phyloP scores from a whole-genome alignment of 2,888 invertebrate species.

The Ormyrus labotus region DNA sequence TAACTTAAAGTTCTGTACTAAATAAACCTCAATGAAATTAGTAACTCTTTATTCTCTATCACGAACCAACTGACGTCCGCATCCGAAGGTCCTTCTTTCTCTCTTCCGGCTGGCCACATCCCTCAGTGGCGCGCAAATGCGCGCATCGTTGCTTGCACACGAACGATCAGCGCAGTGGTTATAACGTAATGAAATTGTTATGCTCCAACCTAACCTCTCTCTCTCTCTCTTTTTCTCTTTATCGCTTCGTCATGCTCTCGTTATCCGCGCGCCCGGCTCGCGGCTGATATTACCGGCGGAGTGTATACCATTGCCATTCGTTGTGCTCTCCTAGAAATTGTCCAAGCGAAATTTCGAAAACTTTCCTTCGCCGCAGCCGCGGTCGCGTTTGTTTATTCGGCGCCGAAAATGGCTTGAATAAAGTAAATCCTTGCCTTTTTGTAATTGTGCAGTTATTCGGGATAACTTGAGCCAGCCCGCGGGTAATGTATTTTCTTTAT shows the following conservation, averaged over 20 bases:
- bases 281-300: constrained; percentile 6
- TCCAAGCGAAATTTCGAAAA: constrained; percentile 38
- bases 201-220: not conserved
- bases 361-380: constrained; percentile 11
- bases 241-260: not conserved
- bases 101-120: too few relatives aligned
- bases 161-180: not conserved
- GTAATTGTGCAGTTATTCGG: constrained; percentile 41
- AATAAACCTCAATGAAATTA: too few relatives aligned
- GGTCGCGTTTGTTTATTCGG: constrained; percentile 27
- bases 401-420: constrained; percentile 15
- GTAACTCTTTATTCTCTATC: too few relatives aligned
- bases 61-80: too few relatives aligned
- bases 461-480: not conserved
- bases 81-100: too few relatives aligned
- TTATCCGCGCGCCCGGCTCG: not conserved
- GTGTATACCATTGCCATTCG: not conserved
- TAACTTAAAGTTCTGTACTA: too few relatives aligned
- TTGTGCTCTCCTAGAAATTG: constrained; percentile 20
- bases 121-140: too few relatives aligned
- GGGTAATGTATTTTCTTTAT: constrained; percentile 41
- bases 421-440: constrained; percentile 40
- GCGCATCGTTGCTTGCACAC: too few relatives aligned
- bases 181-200: constrained; percentile 31
- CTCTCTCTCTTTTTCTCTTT: not conserved